A percentile compares a stretch with the other conserved stretches of the same genome.
Conservation (phyloP, 1,140 invertebrate species). For the Daktulosphaira vitifoliae region DNA sequence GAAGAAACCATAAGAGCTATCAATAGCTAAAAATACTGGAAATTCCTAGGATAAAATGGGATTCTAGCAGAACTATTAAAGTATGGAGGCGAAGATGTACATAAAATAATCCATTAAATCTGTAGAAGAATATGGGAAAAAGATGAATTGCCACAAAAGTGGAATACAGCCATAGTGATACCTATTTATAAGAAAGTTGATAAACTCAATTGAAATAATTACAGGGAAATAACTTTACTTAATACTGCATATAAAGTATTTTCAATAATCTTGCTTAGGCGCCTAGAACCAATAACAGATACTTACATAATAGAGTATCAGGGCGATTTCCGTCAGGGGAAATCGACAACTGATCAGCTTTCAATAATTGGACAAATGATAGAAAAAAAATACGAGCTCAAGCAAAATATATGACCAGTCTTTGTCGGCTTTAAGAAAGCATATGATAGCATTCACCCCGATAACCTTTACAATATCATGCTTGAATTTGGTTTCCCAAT, state of each 20-base stretch:
- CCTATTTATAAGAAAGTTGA: background rate
- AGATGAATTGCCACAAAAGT: background rate
- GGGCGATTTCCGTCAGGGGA: constrained; percentile 26
- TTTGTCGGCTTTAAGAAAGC: constrained; percentile 1
- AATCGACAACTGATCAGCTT: constrained; percentile 25
- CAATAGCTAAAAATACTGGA: constrained; percentile 2
- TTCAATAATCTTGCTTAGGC: constrained; percentile 17
- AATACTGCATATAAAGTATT: constrained; percentile 23
- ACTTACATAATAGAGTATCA: constrained; percentile 25
- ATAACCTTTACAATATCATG: constrained; percentile 12
- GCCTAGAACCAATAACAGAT: constrained; percentile 16
- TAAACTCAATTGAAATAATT: constrained; percentile 12
- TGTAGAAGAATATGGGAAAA: background rate
- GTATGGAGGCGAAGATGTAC: background rate
- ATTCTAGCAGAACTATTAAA: constrained; percentile 3
- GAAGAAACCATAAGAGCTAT: constrained; percentile 9
- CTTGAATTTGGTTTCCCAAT: constrained; percentile 10
- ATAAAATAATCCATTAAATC: constrained; percentile 1
- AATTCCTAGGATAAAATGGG: background rate
- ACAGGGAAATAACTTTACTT: constrained; percentile 17
- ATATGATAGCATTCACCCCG: background rate
- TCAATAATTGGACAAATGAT: constrained; percentile 1
- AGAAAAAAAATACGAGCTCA: constrained; percentile 3
- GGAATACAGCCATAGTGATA: constrained; percentile 2
- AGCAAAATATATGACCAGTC: background rate